Percentiles rank a stretch among this genome's conserved stretches.
Conservation (phyloP, 2,797 vertebrate species). For the Pangasius sanitwongsei region DNA sequence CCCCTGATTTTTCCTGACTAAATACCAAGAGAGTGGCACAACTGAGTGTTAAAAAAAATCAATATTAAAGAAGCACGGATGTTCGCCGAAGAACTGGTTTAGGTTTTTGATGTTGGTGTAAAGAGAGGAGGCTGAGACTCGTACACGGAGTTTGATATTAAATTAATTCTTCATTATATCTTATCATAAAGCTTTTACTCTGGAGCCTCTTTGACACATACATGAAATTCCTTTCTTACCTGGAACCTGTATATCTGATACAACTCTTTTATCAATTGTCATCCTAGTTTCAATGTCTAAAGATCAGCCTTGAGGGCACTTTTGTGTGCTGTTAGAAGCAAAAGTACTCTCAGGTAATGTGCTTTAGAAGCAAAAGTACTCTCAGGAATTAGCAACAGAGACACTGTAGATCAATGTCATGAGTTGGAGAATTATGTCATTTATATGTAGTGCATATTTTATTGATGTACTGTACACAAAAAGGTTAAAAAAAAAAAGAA, state of each 20-base stretch:
- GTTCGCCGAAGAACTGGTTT: neutral
- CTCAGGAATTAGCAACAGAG: neutral
- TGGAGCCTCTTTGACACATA: neutral
- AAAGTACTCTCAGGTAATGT: neutral
- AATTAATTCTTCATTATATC: neutral
- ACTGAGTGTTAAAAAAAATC: neutral
- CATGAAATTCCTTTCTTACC: neutral
- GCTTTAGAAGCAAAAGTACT: neutral
- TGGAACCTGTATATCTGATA: neutral
- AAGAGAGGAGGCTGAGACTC: neutral
- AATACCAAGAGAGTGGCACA: neutral
- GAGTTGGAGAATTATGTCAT: neutral
- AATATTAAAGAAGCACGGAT: neutral
- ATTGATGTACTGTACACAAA: neutral
- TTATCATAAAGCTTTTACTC: neutral
- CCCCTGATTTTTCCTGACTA: neutral
- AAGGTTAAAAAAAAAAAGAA: neutral
- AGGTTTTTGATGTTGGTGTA: neutral
- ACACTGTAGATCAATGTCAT: neutral
- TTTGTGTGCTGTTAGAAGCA: neutral
- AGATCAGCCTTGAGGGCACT: neutral
- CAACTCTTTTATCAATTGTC: neutral
- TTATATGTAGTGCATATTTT: neutral
- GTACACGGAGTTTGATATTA: neutral
- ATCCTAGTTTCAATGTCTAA: neutral